phyloP scores from a whole-genome alignment of 2,113 vertebrate genomes.

The Meriones unguiculatus region DNA sequence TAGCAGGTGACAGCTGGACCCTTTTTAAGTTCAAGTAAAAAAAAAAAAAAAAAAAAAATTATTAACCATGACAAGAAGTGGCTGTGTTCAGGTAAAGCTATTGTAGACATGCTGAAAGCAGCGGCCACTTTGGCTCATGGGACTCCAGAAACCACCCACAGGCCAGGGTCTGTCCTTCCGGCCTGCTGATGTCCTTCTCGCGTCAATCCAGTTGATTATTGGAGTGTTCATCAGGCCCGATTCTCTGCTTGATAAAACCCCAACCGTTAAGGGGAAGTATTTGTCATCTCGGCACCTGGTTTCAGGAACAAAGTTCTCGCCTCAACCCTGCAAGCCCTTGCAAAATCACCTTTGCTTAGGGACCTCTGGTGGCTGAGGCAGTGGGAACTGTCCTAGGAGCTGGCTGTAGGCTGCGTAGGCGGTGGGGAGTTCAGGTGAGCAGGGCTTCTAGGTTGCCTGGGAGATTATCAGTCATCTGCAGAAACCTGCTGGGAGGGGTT shows the following conservation, averaged over 20 bases:
- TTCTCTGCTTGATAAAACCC: constrained; percentile 28
- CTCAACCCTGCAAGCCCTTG: background rate
- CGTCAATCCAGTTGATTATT: background rate
- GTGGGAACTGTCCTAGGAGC: background rate
- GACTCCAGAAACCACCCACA: background rate
- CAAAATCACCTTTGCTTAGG: constrained; percentile 70
- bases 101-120: background rate
- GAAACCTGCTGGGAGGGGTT: background rate
- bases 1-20: background rate
- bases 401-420: background rate
- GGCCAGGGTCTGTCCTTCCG: background rate
- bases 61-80: background rate
- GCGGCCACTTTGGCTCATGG: background rate
- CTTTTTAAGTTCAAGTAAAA: background rate
- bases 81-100: background rate
- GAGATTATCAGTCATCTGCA: background rate
- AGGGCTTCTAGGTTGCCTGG: constrained; percentile 9
- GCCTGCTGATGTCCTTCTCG: background rate
- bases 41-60: background rate
- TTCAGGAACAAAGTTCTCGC: constrained; percentile 74
- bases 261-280: constrained; percentile 54
- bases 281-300: constrained; percentile 74
- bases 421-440: background rate
- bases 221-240: constrained; percentile 6
- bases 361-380: background rate